phyloP scores from a whole-genome alignment of 2,888 invertebrate species.

The Scelioninae gen. 1 region DNA sequence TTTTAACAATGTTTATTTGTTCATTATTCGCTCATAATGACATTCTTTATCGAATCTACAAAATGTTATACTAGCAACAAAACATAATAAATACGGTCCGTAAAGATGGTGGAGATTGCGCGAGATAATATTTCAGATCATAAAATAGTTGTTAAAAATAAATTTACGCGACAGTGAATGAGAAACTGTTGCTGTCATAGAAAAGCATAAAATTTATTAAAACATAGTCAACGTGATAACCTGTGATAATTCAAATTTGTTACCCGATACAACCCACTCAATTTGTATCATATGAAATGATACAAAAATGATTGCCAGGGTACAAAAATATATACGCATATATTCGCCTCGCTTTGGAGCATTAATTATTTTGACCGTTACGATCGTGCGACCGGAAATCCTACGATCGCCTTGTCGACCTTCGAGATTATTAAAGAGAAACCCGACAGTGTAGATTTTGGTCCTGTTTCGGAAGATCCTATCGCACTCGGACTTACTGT shows the following conservation, averaged over 20 bases:
- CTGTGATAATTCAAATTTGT: constrained; percentile 70
- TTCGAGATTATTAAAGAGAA: constrained; percentile 71
- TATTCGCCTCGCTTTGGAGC: constrained; percentile 64
- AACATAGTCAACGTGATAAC: constrained; percentile 47
- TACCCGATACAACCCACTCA: constrained; percentile 61
- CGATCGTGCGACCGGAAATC: constrained; percentile 76
- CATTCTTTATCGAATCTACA: neutral
- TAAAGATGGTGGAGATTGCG: constrained; percentile 53
- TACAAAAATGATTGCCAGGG: constrained; percentile 72
- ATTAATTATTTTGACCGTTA: constrained; percentile 77
- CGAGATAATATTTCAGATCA: constrained; percentile 61
- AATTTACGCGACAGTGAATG: constrained; percentile 61
- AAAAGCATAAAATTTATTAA: constrained; percentile 68
- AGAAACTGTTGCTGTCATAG: constrained; percentile 62
- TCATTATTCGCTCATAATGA: no score
- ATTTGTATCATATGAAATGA: constrained; percentile 72
- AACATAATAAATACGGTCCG: constrained; percentile 58
- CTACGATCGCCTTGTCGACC: constrained; percentile 71
- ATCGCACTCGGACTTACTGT: constrained; percentile 44
- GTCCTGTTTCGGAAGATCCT: constrained; percentile 71
- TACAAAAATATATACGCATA: constrained; percentile 49
- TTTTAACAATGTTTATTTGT: no score
- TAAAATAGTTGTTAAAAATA: constrained; percentile 58
- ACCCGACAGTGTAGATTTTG: constrained; percentile 70
- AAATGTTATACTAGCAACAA: constrained; percentile 7